Evolutionary conservation across 2,797 vertebrate species (phyloP), one percentile per base, ranked within the genome.

Genomic region (Micropoecilia bifurca): DNA sequence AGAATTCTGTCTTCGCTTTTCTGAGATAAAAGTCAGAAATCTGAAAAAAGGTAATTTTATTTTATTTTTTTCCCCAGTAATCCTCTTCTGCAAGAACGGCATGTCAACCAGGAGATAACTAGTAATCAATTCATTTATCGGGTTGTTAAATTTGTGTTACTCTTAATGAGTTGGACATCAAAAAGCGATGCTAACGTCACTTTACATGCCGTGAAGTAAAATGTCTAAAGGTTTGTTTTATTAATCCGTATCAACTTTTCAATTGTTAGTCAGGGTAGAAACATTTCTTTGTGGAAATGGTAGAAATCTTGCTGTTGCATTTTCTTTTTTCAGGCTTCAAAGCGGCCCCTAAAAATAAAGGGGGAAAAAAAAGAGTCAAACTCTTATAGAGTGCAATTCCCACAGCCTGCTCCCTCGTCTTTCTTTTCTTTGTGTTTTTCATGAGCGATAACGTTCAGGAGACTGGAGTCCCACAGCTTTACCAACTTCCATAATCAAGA

Each of bases 401-500:
- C 66, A 45, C 66, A 69, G 25, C 12, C 41, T 69, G 39, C 22
- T 69, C 39, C 50, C 10, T 18, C 74, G 8, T 28, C 20, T 28
- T 25, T 73, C 72, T 4, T 25, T 9, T 59, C 57, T 4, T 55
- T 55, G 53, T 55, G 53, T 55, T 48, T 1, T 30, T 46, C 8
- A 16, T 53, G 9, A 30, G 28, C 8, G 69, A 41, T 41, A 50
- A 61, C 46, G 14, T 71, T 75, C 57, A 48, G 57, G 33, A 50
- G 45, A 14, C 71, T 39, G 30, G 36, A 55, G 57, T 76, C 79
- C 43, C n/a, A 63, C 68, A 63, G 55, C 45, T 46, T 30, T n/a
- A 71, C 71, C 50, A 28, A 59, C 50, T 45, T 63, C 68, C 13
- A 59, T 81, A 63, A 81, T 76, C 55, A 81, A 76, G 53, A 76